Base-by-base conservation (phyloP, 2,797 vertebrate species). In the Thaleichthys pacificus region DNA sequence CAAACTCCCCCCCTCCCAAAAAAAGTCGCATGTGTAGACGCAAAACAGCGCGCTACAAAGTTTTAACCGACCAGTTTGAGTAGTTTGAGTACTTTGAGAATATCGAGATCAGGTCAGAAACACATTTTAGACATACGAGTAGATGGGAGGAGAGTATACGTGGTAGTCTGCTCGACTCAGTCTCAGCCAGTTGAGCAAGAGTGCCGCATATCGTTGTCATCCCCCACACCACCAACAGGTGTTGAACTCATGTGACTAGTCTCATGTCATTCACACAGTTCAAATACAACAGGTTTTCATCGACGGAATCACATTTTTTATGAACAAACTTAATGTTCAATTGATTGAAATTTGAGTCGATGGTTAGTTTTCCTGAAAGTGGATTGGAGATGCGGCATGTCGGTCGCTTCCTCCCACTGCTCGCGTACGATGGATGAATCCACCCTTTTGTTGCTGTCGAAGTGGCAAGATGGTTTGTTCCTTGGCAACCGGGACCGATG, bases 371-470 rank as follows among this genome's bases (percentile, higher is more conserved):
- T 67, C 49, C 66, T 28, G 28, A 58, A 69, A 58, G 68, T 76
- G 87, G 85, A 87, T 89, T 86, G 89, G 89, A 88, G 90, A 92
- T 90, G 88, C 86, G 89, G 73, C 80, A 71, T 76, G 81, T 79
- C 68, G 73, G 83, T 88, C 74, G 84, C 78, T 86, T 86, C 70
- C 65, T 75, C 70, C 68, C 42, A 47, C 42, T 6, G 22, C 80
- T 90, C 85, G 72, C 73, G 71, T 75, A 74, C 63, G 63, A 73
- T 95, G 94, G 93, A 93, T 93, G 90, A 93, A 93, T 93, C 93
- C 94, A 91, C 92, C 94, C 94, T 94, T 92, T 92, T 93, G 93
- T 94, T 95, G 92, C 90, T 85, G 87, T 77, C 22, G 84, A 88
- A 87, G 89, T 88, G 82, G 82, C 89, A 93, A 94, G 93, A 94